Percentiles rank a stretch among this genome's conserved stretches.
Evolutionary conservation across 2,797 vertebrate genomes (phyloP).

Genomic region (Trachurus trachurus): DNA sequence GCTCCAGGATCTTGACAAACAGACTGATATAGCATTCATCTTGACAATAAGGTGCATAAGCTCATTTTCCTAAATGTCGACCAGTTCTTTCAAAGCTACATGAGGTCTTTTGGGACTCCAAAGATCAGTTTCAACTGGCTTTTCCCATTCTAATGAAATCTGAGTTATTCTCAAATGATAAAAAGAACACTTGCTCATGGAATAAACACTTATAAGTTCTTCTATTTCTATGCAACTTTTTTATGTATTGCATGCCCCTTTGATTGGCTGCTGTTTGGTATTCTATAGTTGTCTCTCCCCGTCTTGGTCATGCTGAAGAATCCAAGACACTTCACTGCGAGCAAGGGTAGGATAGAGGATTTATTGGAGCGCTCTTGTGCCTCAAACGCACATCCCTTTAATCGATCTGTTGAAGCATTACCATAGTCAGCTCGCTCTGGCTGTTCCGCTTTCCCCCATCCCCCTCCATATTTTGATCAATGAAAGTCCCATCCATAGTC

Average conservation of each 20-base stretch:
- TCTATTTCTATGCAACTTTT: not conserved
- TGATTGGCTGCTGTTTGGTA: conserved; percentile 50
- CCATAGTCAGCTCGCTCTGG: conserved; percentile 69
- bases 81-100: not conserved
- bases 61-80: not conserved
- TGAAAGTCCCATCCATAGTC: conserved; percentile 62
- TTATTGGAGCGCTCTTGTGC: conserved; percentile 69
- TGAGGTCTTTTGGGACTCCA: not conserved
- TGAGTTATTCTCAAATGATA: not conserved
- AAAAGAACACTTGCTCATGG: not conserved
- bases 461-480: conserved; percentile 71
- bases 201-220: not conserved
- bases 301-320: conserved; percentile 47
- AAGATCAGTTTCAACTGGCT: not conserved
- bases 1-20: not conserved
- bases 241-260: conserved; percentile 6
- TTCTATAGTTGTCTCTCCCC: conserved; percentile 17
- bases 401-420: conserved; percentile 79
- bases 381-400: conserved; percentile 71
- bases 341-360: conserved; percentile 63
- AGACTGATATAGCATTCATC: not conserved
- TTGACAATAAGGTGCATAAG: not conserved
- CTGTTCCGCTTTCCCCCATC: conserved; percentile 22
- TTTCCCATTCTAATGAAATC: not conserved
- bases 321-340: conserved; percentile 51